Percentiles rank a stretch among this genome's conserved stretches.
Conservation (phyloP, 2,888 invertebrate species). For the Achlya flavicornis region DNA sequence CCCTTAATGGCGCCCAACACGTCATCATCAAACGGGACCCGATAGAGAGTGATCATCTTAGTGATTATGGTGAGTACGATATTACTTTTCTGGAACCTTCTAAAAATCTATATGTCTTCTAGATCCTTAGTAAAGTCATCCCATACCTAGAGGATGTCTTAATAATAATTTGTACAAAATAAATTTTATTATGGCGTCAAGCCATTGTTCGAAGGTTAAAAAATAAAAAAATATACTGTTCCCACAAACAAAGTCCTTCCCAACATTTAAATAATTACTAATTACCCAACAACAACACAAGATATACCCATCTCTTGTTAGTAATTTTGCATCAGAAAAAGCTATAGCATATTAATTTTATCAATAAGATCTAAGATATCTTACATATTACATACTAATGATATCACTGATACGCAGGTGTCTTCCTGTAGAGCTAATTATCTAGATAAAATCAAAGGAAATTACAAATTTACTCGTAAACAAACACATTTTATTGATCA, state of each 20-base stretch:
- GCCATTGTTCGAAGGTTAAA: no score
- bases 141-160: no score
- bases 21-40: constrained; percentile 89
- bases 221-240: no score
- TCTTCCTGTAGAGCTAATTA: not conserved
- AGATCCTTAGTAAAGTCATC: no score
- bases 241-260: no score
- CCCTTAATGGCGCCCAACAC: constrained; percentile 86
- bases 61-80: constrained; percentile 90
- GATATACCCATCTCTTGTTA: no score
- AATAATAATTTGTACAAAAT: no score
- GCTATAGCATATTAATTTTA: not conserved
- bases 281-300: no score
- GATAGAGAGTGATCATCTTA: constrained; percentile 84
- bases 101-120: no score
- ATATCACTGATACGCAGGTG: not conserved
- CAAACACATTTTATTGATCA: not conserved
- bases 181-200: no score
- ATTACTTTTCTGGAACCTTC: not conserved
- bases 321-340: not conserved
- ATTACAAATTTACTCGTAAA: not conserved
- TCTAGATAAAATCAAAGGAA: not conserved
- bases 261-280: no score
- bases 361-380: not conserved
- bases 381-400: not conserved